These are phyloP conservation scores for Pollenia amentaria DNA, from an alignment of 2,888 invertebrate genomes.

Conservation along the genomic window DNA sequence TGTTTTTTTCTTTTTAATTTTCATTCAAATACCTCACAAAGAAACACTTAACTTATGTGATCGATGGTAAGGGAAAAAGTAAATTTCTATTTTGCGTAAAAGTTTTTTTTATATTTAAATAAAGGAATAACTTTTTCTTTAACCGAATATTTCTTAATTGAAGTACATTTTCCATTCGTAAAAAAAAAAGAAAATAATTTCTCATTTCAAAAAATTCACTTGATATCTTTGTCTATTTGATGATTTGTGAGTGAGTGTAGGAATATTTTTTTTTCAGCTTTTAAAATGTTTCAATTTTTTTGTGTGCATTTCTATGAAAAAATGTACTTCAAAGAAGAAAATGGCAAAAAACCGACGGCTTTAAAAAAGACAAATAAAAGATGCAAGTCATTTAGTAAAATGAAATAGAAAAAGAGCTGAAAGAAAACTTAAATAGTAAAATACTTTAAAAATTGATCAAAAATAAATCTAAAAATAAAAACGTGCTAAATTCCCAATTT, in stretches of 20 bases:
- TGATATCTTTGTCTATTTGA: conserved; percentile 65
- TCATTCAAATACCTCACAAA: background rate
- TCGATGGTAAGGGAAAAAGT: background rate
- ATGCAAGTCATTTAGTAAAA: conserved; percentile 45
- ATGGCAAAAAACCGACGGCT: conserved; percentile 45
- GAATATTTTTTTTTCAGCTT: conserved; percentile 41
- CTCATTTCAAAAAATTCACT: conserved; percentile 54
- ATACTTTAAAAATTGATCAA: conserved; percentile 11
- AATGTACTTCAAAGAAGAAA: conserved; percentile 55
- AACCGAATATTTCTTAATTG: conserved; percentile 35
- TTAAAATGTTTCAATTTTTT: background rate
- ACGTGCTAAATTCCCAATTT: too few relatives aligned
- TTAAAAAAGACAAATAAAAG: conserved; percentile 27
- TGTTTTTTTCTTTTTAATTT: conserved; percentile 14
- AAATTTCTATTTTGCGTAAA: background rate
- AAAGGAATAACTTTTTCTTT: background rate
- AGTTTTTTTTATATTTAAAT: background rate
- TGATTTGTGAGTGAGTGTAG: conserved; percentile 61
- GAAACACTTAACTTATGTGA: conserved; percentile 19
- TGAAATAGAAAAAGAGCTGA: conserved; percentile 48
- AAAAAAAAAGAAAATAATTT: conserved; percentile 3
- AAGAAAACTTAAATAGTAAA: conserved; percentile 29
- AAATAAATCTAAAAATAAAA: too few relatives aligned
- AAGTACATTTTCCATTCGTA: conserved; percentile 32
- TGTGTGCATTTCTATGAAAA: conserved; percentile 30